Evolutionary conservation across 2,113 vertebrate genomes (phyloP).

Genomic region (Psilopsiagon aymara): DNA sequence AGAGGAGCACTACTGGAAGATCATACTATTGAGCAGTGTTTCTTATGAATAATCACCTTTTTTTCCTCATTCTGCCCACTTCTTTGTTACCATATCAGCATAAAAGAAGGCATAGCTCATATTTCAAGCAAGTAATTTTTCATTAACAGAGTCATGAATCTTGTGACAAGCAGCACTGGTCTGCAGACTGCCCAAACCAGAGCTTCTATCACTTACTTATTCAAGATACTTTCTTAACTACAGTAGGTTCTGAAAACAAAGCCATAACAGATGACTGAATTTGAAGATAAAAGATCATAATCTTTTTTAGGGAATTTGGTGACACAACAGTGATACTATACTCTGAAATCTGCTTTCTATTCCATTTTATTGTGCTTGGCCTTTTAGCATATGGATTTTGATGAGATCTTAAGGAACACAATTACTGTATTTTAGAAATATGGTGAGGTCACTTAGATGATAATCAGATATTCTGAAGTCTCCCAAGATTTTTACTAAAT

Average conservation of each 20-base stretch:
- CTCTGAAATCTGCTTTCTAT: slow-evolving; percentile 1
- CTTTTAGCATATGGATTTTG: not conserved
- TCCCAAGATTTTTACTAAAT: not conserved
- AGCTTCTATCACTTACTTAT: not conserved
- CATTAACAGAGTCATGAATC: not conserved
- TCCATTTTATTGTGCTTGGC: not conserved
- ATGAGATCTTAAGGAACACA: not conserved
- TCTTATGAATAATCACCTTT: not conserved
- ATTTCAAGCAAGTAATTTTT: not conserved
- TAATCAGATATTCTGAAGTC: not conserved
- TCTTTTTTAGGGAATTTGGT: not conserved
- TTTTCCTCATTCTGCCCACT: not conserved
- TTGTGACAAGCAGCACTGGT: not conserved
- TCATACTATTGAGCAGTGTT: not conserved
- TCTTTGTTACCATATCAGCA: not conserved
- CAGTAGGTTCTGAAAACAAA: not conserved
- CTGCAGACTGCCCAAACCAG: not conserved
- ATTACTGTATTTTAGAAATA: not conserved
- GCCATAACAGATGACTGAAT: not conserved
- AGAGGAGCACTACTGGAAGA: not conserved
- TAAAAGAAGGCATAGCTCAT: not conserved
- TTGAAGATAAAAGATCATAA: not conserved
- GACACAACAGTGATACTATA: fast-evolving
- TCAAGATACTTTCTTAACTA: not conserved
- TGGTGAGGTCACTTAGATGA: not conserved